Evolutionary conservation across 37 sponge, comb jelly and placozoan species (phyloP).

Genomic region (Aphrocallistes beatrix): DNA sequence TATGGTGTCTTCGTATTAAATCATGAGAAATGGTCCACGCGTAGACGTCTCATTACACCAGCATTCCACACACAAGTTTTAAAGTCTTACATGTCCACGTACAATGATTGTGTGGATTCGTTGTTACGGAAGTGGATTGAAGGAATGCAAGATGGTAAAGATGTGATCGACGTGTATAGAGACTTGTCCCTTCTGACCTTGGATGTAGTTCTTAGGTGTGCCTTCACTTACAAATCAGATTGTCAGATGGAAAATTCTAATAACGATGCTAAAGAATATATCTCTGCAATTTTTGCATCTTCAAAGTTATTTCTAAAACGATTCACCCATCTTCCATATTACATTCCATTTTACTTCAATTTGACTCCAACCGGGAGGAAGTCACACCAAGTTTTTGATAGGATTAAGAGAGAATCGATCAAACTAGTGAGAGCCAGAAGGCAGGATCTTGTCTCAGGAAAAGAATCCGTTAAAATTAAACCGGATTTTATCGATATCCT

Average conservation of each 20-base stretch:
- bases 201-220: conserved; percentile 12
- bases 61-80: conserved; percentile 68
- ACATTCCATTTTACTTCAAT: not conserved
- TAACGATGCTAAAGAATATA: not conserved
- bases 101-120: conserved; percentile 32
- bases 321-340: not conserved
- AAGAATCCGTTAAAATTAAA: too few relatives aligned
- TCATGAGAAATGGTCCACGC: conserved; percentile 57
- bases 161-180: not conserved
- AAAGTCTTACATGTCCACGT: conserved; percentile 57
- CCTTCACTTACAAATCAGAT: not conserved
- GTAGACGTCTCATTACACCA: conserved; percentile 60
- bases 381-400: not conserved
- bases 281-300: not conserved
- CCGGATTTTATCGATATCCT: conserved; percentile 19
- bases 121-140: conserved; percentile 19
- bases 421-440: too few relatives aligned
- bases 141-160: not conserved
- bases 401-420: not conserved
- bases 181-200: not conserved
- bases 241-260: not conserved
- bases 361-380: not conserved
- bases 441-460: too few relatives aligned
- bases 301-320: not conserved
- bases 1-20: conserved; percentile 55